A percentile compares a stretch with the other conserved stretches of the same genome.
Conservation (phyloP, 2,113 vertebrate genomes). For the Psettodes erumei region DNA sequence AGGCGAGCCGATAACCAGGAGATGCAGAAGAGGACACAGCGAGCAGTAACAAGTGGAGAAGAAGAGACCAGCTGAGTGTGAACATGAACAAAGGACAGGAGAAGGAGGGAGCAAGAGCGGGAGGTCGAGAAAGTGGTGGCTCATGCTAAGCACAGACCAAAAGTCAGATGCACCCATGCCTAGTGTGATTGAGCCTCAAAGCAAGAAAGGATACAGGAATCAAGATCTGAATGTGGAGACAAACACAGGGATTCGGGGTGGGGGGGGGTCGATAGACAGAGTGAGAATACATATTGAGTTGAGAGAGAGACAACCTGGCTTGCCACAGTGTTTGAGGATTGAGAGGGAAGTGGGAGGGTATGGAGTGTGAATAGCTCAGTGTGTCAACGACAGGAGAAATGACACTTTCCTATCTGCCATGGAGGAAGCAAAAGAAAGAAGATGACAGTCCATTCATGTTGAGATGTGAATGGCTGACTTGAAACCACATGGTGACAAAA, state of each 20-base stretch:
- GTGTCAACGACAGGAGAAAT: slow-evolving; percentile 23
- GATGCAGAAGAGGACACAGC: slow-evolving; percentile 29
- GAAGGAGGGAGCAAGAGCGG: not conserved
- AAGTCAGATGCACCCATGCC: slow-evolving; percentile 30
- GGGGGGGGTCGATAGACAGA: slow-evolving; percentile 14
- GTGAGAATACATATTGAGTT: slow-evolving; percentile 17
- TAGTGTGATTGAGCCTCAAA: slow-evolving; percentile 12
- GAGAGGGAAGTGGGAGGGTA: not conserved
- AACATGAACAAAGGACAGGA: slow-evolving; percentile 21
- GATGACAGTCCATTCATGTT: not conserved
- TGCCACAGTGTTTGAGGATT: not conserved
- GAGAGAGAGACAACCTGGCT: slow-evolving; percentile 6
- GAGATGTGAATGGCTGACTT: slow-evolving; percentile 1
- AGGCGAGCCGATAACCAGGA: slow-evolving; percentile 21
- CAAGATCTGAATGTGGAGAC: slow-evolving; percentile 29
- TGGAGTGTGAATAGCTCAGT: slow-evolving; percentile 12
- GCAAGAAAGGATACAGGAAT: slow-evolving; percentile 26
- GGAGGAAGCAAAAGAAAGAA: not conserved
- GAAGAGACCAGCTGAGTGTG: slow-evolving; percentile 30
- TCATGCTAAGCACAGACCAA: slow-evolving; percentile 29
- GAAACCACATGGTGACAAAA: slow-evolving; percentile 1
- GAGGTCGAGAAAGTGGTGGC: slow-evolving; percentile 2
- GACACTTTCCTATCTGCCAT: slow-evolving; percentile 9
- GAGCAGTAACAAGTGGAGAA: slow-evolving; percentile 36
- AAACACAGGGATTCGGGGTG: slow-evolving; percentile 11